Evolutionary conservation across 2,797 vertebrate genomes (phyloP), one percentile per base, ranked within the genome.

Genomic region (Heliangelus exortis): DNA sequence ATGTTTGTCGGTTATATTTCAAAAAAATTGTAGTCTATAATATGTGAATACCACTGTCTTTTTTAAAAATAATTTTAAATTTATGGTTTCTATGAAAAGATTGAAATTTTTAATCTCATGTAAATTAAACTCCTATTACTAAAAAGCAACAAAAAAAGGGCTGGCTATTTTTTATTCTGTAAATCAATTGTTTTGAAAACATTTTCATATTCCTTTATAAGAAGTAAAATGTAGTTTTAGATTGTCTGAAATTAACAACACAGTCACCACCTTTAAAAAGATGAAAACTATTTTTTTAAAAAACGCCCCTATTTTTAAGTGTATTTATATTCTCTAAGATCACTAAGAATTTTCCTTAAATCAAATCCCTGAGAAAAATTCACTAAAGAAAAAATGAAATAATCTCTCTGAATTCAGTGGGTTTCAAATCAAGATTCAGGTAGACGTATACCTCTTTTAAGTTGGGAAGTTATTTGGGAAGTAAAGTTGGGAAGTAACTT

Each of bases 311-410:
- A 26, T 55, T 87, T 75, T 81, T 84, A 59, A 31, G 13, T 41
- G 4, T 31, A 57, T 22, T 71, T 12, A 25, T 68, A 54, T n/a
- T 51, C 31, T 63, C n/a, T 3, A 2, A 57, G 21, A 31, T 5
- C 6, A 33, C 7, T 20, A 74, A n/a, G 28, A 69, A 45, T 84
- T 68, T 78, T 79, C n/a, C 18, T 63, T 55, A 67, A 58, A 41
- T 29, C 10, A 33, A 43, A 10, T 43, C 71, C 5, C 53, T 74
- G 48, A 55, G 58, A 91, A 58, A 74, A 58, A 33, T n/a, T 17
- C 22, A 75, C 7, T 63, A 33, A 31, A 0, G 0, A 4, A 65
- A 72, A 74, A 47, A 13, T 7, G 33, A 36, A 86, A 77, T 18
- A 71, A 31, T 10, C 3, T 59, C 23, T 19, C 53, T 48, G 36